Evolutionary conservation across 1,140 invertebrate species (phyloP), one percentile per base, ranked within the genome.

Genomic region (Chelonus insularis): DNA sequence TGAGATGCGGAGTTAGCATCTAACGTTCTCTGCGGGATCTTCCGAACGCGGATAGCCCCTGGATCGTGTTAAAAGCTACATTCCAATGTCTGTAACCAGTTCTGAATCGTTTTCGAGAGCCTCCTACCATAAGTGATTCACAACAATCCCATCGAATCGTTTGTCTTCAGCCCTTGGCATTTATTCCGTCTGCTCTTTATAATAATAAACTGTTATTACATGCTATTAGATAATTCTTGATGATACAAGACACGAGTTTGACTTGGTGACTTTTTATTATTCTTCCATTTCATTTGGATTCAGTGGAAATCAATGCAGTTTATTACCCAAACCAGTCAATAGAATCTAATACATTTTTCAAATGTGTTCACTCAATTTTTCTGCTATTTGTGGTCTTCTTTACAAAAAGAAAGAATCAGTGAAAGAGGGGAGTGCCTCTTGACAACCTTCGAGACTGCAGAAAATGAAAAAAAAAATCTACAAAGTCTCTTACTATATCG

Each of bases 61-160:
- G 56, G 34, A 50, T 63, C 57, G 63, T 56, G 63, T 68, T 69
- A 71, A 71, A 70, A 68, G 66, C 62, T 70, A 66, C 66, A 71
- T 71, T 71, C 71, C 69, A 66, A 61, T 58, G 62, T 12, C 62
- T 43, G 63, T 63, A 71, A 72, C 70, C 70, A 72, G 71, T 72
- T 70, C 61, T 65, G 64, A 60, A 69, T 69, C 66, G 52, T 58
- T 70, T 68, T 70, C 59, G 64, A 63, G 56, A 67, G 64, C 43
- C 32, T 43, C 51, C 56, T 57, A 56, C 57, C 56, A 16, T 7
- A 45, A n/a, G 14, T 51, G 48, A 51, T 34, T 29, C 16, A 51
- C 48, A 34, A 51, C 23, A 6, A 51, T 51, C 36, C 12, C 11
- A 39, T 39, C 12, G 12, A 39, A 11, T 39, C 36, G 36, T 39